Conservation (phyloP, 2,113 vertebrate species). For the Speoplatyrhinus poulsoni region DNA sequence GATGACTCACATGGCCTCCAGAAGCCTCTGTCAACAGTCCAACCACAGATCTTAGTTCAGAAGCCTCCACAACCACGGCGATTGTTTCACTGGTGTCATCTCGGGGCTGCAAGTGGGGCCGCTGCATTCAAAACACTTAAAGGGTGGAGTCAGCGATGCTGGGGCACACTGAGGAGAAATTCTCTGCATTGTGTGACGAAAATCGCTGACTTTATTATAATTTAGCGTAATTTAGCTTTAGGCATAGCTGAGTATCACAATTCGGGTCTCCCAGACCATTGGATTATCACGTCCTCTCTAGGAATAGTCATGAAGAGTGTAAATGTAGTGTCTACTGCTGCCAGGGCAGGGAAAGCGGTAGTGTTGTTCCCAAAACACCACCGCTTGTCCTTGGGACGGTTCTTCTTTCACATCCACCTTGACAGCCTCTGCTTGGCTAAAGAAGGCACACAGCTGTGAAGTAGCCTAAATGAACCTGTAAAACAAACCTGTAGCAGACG, state of each 20-base stretch:
- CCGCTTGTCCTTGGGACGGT: slow-evolving; percentile 10
- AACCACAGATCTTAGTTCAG: not conserved
- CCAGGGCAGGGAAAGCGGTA: not conserved
- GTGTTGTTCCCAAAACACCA: slow-evolving; percentile 44
- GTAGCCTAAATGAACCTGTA: too few relatives aligned
- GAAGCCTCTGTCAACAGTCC: slow-evolving; percentile 30
- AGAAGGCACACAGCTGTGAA: too few relatives aligned
- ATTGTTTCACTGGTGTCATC: slow-evolving; percentile 3
- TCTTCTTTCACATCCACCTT: not conserved
- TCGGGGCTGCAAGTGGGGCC: too few relatives aligned
- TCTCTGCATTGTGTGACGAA: too few relatives aligned
- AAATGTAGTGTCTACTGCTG: not conserved
- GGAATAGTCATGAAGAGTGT: not conserved
- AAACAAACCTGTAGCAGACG: too few relatives aligned
- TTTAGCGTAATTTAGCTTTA: too few relatives aligned
- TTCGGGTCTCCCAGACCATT: not conserved
- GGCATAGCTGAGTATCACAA: too few relatives aligned
- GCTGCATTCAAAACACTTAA: too few relatives aligned
- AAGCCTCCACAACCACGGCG: slow-evolving; percentile 13
- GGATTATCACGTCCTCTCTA: not conserved
- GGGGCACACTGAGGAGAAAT: too few relatives aligned
- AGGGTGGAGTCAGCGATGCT: too few relatives aligned
- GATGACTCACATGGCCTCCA: slow-evolving; percentile 29
- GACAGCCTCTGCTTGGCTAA: not conserved
- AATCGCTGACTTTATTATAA: too few relatives aligned